Conservation (phyloP, 2,113 vertebrate species). For the Syngnathus typhle region DNA sequence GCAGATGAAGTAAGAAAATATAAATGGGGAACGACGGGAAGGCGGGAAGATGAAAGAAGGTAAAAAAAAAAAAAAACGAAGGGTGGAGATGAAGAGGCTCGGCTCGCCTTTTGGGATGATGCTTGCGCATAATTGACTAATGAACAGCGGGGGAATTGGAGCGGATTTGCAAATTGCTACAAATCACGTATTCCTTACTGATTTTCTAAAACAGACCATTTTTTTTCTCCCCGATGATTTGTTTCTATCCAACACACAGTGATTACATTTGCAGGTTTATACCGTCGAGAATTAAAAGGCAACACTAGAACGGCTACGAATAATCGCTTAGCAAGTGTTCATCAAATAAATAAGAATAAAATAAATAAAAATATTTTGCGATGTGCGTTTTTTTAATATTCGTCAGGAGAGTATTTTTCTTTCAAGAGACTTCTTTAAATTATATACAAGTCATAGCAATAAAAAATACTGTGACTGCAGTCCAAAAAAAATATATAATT, state of each 20-base stretch:
- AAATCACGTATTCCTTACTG: not conserved
- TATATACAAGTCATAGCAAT: not conserved
- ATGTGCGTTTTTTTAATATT: too few relatives aligned
- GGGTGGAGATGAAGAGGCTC: not conserved
- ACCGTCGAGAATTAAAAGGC: not conserved
- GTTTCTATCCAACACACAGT: not conserved
- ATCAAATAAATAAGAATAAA: not conserved
- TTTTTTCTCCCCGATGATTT: not conserved
- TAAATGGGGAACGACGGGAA: not conserved
- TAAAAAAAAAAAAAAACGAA: not conserved
- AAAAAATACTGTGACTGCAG: not conserved
- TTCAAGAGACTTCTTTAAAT: too few relatives aligned
- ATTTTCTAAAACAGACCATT: not conserved
- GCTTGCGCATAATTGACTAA: not conserved
- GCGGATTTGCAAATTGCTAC: slow-evolving; percentile 5
- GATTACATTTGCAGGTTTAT: not conserved
- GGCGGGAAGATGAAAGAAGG: not conserved
- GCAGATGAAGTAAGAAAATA: slow-evolving; percentile 1
- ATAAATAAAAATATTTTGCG: not conserved
- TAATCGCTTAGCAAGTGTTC: not conserved
- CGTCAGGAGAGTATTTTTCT: too few relatives aligned
- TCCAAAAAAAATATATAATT: not conserved
- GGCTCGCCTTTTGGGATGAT: not conserved
- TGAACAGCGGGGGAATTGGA: slow-evolving; percentile 5
- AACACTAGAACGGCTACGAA: slow-evolving; percentile 7